Base-by-base conservation (phyloP, 1,140 invertebrate genomes). In the Papilio glaucus region DNA sequence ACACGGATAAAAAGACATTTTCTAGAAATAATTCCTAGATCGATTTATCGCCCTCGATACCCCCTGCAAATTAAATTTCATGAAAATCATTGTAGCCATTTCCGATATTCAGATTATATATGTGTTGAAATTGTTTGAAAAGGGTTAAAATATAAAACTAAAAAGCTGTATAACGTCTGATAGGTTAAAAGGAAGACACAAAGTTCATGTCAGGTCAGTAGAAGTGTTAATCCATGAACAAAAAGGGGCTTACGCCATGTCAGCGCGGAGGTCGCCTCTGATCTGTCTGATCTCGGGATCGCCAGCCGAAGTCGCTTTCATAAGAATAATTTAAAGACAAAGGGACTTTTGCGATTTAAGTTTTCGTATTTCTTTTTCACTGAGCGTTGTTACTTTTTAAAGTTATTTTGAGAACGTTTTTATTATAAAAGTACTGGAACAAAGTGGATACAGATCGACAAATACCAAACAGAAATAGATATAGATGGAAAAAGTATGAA, bases 201-300 rank as follows among this genome's bases (percentile, higher is more conserved):
- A 65, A 65, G 37, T 39, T 41, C 33, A 18, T 21, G n/a, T 5
- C 33, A 21, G 62, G 62, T 65, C 62, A 65, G 62, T 21, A 65
- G 29, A 65, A 65, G 73, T 41, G 73, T 67, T 78, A 82, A 82
- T 74, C 78, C 69, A 61, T 63, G 37, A 78, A 74, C 78, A 77
- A 80, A 82, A 79, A 79, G 75, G 77, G 75, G 75, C 75, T 79
- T 81, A 81, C 57, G 72, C 60, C 15, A 65, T 78, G 76, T 80
- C 80, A 78, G 72, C 39, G 72, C 72, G 42, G 38, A 29, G 68
- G 67, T 63, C 37, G 29, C 62, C 67, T 53, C 38, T 42, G 72
- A 75, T 37, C 62, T 21, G 78, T 80, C 77, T 76, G 73, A 70
- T 72, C 76, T 18, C n/a, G 9, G 24, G 1, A 65, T 38, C 37